Base-by-base conservation (phyloP, 2,888 invertebrate species). In the Antheraea assamensis region DNA sequence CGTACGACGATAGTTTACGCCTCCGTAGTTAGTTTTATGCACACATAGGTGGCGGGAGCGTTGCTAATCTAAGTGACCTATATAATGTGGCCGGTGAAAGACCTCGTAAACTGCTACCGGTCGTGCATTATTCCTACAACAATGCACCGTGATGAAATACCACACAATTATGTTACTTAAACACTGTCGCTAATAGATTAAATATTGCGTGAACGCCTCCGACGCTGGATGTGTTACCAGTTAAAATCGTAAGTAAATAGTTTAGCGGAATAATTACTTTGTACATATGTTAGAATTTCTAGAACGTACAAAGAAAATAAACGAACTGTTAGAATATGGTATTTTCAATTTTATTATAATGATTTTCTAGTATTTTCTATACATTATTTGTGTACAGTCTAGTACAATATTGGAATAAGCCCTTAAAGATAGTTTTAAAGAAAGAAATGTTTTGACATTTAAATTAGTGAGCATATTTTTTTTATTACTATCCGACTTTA, bases 31-130 rank as follows among this genome's bases (percentile, higher is more conserved):
- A 61, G 8, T 61, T 61, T 24, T 27, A 31, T 75, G 74, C 74
- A 74, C 72, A 72, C 64, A 73, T 49, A 49, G 47, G 55, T 64
- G 82, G 83, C 80, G 85, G 90, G 87, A 90, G 89, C 90, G 87
- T 89, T 87, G 89, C 92, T 94, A 94, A 93, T 94, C 94, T 94
- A 88, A 90, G 90, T 94, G 94, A 94, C 94, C 94, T 87, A 94
- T 94, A 93, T 94, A 88, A 84, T 86, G 86, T 86, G 87, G 84
- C 80, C 91, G 94, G 94, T 94, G 94, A 94, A 94, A 93, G 93
- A 94, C 94, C 94, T 93, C 94, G 88, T 94, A 93, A 94, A 94
- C 92, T 90, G 90, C 88, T 90, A 83, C 89, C 87, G 85, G 84
- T 85, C 87, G 89, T 90, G 91, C 91, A 92, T 91, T 92, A 92